Evolutionary conservation across 2,113 vertebrate species (phyloP).

Genomic region (Microcebus lehilahytsara): DNA sequence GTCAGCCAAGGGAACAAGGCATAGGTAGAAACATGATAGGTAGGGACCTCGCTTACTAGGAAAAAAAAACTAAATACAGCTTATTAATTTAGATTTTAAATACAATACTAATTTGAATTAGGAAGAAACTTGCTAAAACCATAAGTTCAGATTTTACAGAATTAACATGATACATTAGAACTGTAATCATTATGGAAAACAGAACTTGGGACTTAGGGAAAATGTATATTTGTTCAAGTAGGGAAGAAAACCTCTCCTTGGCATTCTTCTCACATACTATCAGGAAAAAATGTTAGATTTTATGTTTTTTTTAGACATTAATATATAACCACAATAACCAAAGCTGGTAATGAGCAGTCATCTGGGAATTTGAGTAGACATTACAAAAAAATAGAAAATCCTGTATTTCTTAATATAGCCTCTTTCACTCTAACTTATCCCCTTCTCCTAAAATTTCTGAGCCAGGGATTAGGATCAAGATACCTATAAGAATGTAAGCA

Average conservation of each 20-base stretch:
- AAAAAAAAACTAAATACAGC: background rate
- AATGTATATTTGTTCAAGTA: background rate
- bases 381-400: background rate
- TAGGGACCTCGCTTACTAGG: background rate
- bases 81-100: background rate
- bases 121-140: background rate
- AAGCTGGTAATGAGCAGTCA: conserved; percentile 23
- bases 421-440: background rate
- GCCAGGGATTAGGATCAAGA: background rate
- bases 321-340: conserved; percentile 41
- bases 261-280: conserved; percentile 20
- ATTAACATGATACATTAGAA: background rate
- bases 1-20: conserved; percentile 32
- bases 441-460: background rate
- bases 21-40: background rate
- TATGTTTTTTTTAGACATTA: conserved; percentile 13
- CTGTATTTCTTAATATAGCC: background rate
- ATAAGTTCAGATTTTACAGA: background rate
- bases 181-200: background rate
- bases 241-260: background rate
- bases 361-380: conserved; percentile 23
- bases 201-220: background rate
- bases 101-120: background rate
- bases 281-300: background rate
- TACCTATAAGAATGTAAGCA: background rate